Conservation (phyloP, 2,113 vertebrate genomes). For the Lipotes vexillifer region DNA sequence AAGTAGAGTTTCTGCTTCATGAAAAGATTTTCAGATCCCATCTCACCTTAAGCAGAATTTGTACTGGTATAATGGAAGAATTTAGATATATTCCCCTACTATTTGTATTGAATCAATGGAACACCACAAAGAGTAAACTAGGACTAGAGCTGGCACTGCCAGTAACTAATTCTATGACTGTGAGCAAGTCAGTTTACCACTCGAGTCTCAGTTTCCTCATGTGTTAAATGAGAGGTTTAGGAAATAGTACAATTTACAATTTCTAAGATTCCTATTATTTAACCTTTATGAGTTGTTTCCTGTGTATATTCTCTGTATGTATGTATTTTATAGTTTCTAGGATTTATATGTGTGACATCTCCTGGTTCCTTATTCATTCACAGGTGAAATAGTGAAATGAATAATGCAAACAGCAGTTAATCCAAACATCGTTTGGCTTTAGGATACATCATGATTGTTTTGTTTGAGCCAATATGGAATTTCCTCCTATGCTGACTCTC, state of each 20-base stretch:
- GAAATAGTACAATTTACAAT: neutral
- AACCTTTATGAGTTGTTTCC: neutral
- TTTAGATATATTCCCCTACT: neutral
- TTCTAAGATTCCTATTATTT: neutral
- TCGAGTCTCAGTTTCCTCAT: neutral
- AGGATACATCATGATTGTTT: conserved; percentile 6
- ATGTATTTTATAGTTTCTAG: neutral
- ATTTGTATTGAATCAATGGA: neutral
- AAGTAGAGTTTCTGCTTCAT: conserved; percentile 29
- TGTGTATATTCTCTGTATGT: neutral
- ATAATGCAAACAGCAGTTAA: conserved; percentile 34
- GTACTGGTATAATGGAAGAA: neutral
- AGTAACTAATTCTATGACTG: neutral
- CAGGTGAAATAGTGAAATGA: neutral
- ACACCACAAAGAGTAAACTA: neutral
- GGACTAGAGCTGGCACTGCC: neutral
- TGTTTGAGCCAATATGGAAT: conserved; percentile 18
- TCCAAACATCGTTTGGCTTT: conserved; percentile 12
- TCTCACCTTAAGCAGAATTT: neutral
- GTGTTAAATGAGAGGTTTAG: neutral
- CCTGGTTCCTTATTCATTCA: neutral
- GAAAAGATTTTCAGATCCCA: conserved; percentile 12
- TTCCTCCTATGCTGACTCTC: conserved; percentile 13
- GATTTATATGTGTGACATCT: neutral
- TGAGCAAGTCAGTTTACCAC: neutral